Evolutionary conservation across 2,888 invertebrate genomes (phyloP).

Genomic region (Aethes cnicana): DNA sequence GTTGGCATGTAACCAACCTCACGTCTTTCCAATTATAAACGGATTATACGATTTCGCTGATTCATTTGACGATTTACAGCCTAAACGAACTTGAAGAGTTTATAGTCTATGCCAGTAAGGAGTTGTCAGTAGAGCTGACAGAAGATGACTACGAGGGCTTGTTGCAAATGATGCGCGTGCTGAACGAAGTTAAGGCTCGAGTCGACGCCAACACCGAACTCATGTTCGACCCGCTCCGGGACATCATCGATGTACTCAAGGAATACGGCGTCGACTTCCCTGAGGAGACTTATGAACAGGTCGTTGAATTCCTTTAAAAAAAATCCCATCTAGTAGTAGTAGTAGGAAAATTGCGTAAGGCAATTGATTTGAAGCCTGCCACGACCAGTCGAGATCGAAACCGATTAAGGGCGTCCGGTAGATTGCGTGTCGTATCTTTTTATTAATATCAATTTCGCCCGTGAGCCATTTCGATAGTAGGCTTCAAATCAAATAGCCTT

Average conservation of each 20-base stretch:
- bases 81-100: slow-evolving; percentile 90
- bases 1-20: too few species aligned
- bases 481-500: too few species aligned
- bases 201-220: slow-evolving; percentile 86
- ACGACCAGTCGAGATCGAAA: too few species aligned
- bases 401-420: too few species aligned
- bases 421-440: background rate
- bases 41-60: too few species aligned
- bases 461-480: too few species aligned
- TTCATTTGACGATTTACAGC: slow-evolving; percentile 63
- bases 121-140: slow-evolving; percentile 86
- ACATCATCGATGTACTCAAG: slow-evolving; percentile 92
- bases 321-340: too few species aligned
- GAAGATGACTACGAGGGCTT: slow-evolving; percentile 95
- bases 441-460: too few species aligned
- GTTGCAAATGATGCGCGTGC: slow-evolving; percentile 90
- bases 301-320: too few species aligned
- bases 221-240: slow-evolving; percentile 94
- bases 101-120: slow-evolving; percentile 87
- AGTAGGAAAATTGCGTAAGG: too few species aligned
- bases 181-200: slow-evolving; percentile 90
- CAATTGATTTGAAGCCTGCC: too few species aligned
- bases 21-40: too few species aligned
- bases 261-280: slow-evolving; percentile 94
- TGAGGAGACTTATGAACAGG: slow-evolving; percentile 89